Percentiles rank a stretch among this genome's conserved stretches.
Evolutionary conservation across 2,797 vertebrate genomes (phyloP).

Genomic region (Botia kubotai): DNA sequence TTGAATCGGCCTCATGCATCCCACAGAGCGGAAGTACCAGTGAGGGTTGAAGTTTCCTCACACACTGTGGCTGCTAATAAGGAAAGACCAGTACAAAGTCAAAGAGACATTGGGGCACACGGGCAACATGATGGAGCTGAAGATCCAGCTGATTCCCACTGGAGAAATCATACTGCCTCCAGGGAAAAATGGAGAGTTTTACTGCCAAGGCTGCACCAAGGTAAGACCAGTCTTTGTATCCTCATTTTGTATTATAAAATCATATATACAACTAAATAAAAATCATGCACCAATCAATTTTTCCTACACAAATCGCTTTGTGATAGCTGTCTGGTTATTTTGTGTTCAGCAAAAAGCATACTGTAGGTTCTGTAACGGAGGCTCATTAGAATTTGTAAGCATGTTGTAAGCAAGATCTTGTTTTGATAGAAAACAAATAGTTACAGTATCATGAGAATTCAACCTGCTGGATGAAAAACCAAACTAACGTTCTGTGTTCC

Average conservation of each 20-base stretch:
- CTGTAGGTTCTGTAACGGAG: background rate
- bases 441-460: background rate
- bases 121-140: slow-evolving; percentile 79
- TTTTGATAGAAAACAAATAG: background rate
- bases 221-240: slow-evolving; percentile 58
- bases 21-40: slow-evolving; percentile 12
- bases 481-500: too few relatives aligned
- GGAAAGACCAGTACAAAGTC: background rate
- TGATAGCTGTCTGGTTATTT: background rate
- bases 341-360: background rate
- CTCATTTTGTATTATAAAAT: background rate
- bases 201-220: slow-evolving; percentile 78
- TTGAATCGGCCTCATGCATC: slow-evolving; percentile 18
- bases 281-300: background rate
- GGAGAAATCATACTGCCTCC: slow-evolving; percentile 82
- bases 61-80: slow-evolving; percentile 6
- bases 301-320: background rate
- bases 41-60: slow-evolving; percentile 20
- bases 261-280: slow-evolving; percentile 3
- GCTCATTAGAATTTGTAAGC: background rate
- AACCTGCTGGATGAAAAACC: background rate
- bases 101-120: slow-evolving; percentile 8
- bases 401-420: background rate
- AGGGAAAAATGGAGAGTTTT: slow-evolving; percentile 79
- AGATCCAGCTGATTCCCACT: slow-evolving; percentile 80